phyloP scores from a whole-genome alignment of 2,888 invertebrate genomes.

The Margaritifera margaritifera region DNA sequence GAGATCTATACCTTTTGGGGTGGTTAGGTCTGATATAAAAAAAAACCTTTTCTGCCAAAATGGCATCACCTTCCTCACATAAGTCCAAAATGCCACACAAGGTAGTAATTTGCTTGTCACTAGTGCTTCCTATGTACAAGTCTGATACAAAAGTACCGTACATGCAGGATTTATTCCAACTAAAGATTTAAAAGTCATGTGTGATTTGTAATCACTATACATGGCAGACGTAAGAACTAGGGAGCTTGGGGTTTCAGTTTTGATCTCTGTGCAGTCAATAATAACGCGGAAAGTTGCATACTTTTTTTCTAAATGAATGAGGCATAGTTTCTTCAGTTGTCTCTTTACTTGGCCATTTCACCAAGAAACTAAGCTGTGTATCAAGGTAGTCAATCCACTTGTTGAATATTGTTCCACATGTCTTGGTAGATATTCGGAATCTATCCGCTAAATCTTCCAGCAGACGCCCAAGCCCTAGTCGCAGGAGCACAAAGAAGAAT shows the following conservation, averaged over 20 bases:
- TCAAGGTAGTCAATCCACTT: constrained; percentile 27
- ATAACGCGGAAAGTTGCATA: constrained; percentile 25
- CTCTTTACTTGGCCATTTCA: constrained; percentile 19
- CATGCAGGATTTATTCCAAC: constrained; percentile 27
- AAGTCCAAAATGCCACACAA: constrained; percentile 19
- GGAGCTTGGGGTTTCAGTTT: constrained; percentile 22
- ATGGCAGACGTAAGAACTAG: constrained; percentile 21
- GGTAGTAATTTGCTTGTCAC: constrained; percentile 29
- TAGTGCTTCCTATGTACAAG: constrained; percentile 12
- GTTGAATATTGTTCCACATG: constrained; percentile 22
- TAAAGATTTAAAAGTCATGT: constrained; percentile 27
- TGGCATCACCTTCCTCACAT: constrained; percentile 26
- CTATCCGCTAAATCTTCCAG: constrained; percentile 24
- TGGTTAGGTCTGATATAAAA: constrained; percentile 10
- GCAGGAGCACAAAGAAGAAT: constrained; percentile 24
- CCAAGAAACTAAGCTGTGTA: constrained; percentile 11
- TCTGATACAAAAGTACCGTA: constrained; percentile 28
- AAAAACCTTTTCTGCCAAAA: constrained; percentile 30
- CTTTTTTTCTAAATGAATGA: constrained; percentile 12
- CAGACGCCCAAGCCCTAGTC: constrained; percentile 16
- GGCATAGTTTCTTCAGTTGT: constrained; percentile 16
- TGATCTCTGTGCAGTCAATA: constrained; percentile 35
- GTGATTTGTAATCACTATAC: constrained; percentile 32
- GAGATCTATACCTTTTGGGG: too few relatives aligned
- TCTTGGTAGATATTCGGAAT: constrained; percentile 17